These are phyloP conservation scores for Anisognathus igniventris DNA, from an alignment of 2,797 vertebrate species.

Conservation along the genomic window DNA sequence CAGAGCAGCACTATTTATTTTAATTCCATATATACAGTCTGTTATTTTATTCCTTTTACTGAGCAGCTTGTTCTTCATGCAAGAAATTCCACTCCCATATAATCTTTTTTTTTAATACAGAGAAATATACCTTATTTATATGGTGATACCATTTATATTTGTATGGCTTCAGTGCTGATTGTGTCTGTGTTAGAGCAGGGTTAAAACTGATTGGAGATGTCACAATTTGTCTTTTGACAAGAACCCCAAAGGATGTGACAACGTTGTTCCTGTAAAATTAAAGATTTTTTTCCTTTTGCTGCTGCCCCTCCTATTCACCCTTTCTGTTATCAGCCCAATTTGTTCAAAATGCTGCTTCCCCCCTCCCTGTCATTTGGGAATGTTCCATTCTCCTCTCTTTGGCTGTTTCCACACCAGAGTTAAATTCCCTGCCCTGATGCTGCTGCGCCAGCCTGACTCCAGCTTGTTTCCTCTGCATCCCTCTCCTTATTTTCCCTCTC, in stretches of 20 bases:
- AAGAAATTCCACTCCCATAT: neutral
- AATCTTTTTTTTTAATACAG: neutral
- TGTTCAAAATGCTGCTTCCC: neutral
- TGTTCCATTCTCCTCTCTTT: neutral
- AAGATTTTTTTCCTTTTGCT: neutral
- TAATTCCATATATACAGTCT: neutral
- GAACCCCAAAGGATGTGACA: neutral
- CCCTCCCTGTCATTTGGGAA: neutral
- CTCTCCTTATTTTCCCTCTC: neutral
- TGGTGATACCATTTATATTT: neutral
- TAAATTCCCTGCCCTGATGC: neutral
- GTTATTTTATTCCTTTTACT: neutral
- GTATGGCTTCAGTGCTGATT: neutral
- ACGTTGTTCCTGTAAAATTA: neutral
- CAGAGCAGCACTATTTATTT: constrained; percentile 21
- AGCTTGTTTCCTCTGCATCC: neutral
- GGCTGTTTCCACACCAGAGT: neutral
- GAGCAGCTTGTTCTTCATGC: neutral
- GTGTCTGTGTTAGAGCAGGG: neutral
- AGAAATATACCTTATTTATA: neutral
- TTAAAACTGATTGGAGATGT: neutral
- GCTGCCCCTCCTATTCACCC: neutral
- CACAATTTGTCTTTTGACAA: neutral
- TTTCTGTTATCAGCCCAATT: neutral
- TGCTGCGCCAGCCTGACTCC: neutral